Evolutionary conservation across 2,888 invertebrate genomes (phyloP).

Genomic region (Oeneis ivallda): DNA sequence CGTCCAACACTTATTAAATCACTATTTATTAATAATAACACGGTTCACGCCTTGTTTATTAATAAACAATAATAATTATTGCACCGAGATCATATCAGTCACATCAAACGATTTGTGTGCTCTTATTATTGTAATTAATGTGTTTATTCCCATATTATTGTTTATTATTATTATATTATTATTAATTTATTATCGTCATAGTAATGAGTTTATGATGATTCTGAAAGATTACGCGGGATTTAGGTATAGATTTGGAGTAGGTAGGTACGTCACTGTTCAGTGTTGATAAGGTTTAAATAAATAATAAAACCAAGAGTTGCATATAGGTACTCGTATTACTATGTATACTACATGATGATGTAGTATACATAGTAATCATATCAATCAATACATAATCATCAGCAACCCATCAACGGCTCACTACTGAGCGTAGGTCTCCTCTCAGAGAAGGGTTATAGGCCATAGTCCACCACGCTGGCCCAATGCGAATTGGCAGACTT

Average conservation of each 20-base stretch:
- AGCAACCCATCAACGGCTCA: too few species aligned
- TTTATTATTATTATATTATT: conserved; percentile 17
- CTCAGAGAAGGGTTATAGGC: too few species aligned
- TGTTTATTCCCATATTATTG: conserved; percentile 39
- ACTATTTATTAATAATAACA: conserved; percentile 38
- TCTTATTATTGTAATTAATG: conserved; percentile 24
- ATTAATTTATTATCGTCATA: conserved; percentile 27
- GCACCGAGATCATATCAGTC: conserved; percentile 22
- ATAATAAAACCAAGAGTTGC: background rate
- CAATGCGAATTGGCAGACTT: too few species aligned
- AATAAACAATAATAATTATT: conserved; percentile 20
- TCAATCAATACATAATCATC: too few species aligned
- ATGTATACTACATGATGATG: too few species aligned
- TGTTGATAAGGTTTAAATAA: conserved; percentile 8
- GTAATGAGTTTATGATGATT: conserved; percentile 23
- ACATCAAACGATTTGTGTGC: conserved; percentile 24
- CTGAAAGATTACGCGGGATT: conserved; percentile 20
- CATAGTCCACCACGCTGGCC: too few species aligned
- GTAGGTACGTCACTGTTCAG: conserved; percentile 12
- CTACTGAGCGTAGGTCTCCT: too few species aligned
- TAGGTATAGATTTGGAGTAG: too few species aligned
- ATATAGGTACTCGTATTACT: too few species aligned
- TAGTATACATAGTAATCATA: too few species aligned
- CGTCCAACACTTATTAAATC: conserved; percentile 41
- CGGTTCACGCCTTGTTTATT: conserved; percentile 25